Percentiles rank a stretch among this genome's conserved stretches.
Conservation (phyloP, 2,888 invertebrate genomes). For the Automeris io region DNA sequence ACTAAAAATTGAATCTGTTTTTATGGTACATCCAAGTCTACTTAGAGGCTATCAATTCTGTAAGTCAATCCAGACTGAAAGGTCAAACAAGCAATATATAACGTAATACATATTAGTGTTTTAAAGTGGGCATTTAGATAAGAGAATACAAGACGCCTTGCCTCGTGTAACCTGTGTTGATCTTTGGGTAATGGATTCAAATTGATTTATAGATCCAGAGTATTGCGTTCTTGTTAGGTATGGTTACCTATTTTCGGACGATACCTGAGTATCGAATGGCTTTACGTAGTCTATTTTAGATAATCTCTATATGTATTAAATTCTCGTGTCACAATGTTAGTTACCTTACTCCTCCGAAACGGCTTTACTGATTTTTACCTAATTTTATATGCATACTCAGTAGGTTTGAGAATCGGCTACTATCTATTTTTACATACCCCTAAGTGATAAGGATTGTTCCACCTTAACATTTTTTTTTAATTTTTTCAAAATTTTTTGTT, state of each 20-base stretch:
- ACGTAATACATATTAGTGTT: background rate
- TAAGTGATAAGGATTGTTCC: no score
- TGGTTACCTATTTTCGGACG: conserved; percentile 5
- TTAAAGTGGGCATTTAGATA: conserved; percentile 2
- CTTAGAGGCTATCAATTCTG: background rate
- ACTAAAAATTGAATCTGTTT: background rate
- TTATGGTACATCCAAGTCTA: background rate
- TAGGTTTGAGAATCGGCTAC: no score
- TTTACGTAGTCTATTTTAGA: background rate
- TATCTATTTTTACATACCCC: no score
- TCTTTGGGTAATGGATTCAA: conserved; percentile 14
- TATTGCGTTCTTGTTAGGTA: background rate
- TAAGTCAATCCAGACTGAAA: background rate
- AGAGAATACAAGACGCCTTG: background rate
- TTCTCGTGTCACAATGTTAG: background rate
- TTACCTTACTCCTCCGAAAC: no score
- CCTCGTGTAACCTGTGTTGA: conserved; percentile 10
- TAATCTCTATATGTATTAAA: background rate
- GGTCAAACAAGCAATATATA: conserved; percentile 3
- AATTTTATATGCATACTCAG: no score
- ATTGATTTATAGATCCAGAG: conserved; percentile 11
- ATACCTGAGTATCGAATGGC: background rate
- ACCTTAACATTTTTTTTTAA: no score
- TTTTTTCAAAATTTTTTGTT: no score
- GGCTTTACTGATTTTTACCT: no score